These are phyloP conservation scores for Spermophilus dauricus DNA, from an alignment of 2,113 vertebrate genomes.

Conservation along the genomic window DNA sequence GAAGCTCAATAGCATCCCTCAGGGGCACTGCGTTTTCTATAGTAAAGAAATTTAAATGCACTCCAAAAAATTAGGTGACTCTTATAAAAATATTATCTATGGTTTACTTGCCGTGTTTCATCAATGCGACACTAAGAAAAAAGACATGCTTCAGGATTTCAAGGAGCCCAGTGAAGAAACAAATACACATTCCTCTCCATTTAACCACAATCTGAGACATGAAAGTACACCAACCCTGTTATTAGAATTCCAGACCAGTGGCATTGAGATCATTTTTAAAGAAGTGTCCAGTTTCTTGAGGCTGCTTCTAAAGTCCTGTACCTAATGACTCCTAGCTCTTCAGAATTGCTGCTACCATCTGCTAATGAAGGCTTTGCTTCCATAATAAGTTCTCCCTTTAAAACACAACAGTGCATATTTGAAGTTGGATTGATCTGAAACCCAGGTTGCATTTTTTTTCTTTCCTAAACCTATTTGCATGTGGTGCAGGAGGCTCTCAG, in stretches of 20 bases:
- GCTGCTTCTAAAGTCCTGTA: background rate
- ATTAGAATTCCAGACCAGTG: too few relatives aligned
- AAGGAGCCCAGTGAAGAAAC: fast-evolving
- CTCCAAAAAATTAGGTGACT: background rate
- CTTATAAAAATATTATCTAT: background rate
- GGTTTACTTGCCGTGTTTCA: background rate
- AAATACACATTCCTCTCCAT: too few relatives aligned
- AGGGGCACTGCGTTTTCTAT: background rate
- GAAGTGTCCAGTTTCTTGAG: background rate
- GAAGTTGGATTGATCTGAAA: background rate
- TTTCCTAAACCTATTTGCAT: background rate
- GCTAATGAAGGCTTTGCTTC: background rate
- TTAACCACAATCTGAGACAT: fast-evolving
- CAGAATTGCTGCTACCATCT: background rate
- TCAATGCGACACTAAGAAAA: background rate
- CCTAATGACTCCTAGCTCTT: background rate
- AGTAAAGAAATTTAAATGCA: background rate
- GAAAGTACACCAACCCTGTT: background rate
- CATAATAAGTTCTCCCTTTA: too few relatives aligned
- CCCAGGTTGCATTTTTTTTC: too few relatives aligned
- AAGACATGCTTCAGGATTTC: background rate
- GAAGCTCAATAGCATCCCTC: too few relatives aligned
- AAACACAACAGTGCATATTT: background rate
- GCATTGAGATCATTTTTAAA: background rate
- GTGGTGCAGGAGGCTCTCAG: fast-evolving